Base-by-base conservation (phyloP, 2,888 invertebrate species). In the Cinara cedri region DNA sequence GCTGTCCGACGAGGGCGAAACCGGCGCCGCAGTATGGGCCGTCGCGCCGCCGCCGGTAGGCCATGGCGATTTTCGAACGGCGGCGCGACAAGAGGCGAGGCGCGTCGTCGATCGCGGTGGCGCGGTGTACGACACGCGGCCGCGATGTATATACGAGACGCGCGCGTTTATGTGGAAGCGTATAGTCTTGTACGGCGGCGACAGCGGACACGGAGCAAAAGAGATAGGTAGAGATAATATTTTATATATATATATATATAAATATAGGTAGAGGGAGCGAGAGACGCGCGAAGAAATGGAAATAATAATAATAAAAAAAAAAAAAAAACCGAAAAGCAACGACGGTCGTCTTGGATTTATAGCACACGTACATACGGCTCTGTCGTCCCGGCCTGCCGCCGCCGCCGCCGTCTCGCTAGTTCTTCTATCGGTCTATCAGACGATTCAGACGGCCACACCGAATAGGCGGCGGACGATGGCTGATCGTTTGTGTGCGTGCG, bases 331-430 rank as follows among this genome's bases (percentile, higher is more conserved):
- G 44, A 16, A 57, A 21, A 57, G n/a, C 11, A 21, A 60, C 26
- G 60, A 34, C 62, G 49, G 42, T 42, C 34, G 46, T 72, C 57
- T 72, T 34, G 72, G 62, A 72, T 72, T 72, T 72, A 72, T 72
- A 62, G 26, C 60, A 62, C 60, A 26, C n/a, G 8, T 24, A 46
- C 24, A 24, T 19, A 60, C 26, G n/a, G 11, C 34, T 19, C 70
- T 19, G 34, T 57, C 57, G 71, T 71, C 57, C 44, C 44, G 55
- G 24, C 34, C 34, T 26, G 19, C 51, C 44, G 46, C n/a, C 34
- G 34, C n/a, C n/a, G n/a, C n/a, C n/a, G n/a, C n/a, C 6, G 34
- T 34, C 34, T 6, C 34, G 34, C 34, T 6, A 34, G 34, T 34
- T 34, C 6, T 34, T 34, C 34, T 66, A 21, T 49, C 49, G 66